These are phyloP conservation scores for Psephotus haematonotus DNA, from an alignment of 2,113 vertebrate genomes.

Conservation along the genomic window DNA sequence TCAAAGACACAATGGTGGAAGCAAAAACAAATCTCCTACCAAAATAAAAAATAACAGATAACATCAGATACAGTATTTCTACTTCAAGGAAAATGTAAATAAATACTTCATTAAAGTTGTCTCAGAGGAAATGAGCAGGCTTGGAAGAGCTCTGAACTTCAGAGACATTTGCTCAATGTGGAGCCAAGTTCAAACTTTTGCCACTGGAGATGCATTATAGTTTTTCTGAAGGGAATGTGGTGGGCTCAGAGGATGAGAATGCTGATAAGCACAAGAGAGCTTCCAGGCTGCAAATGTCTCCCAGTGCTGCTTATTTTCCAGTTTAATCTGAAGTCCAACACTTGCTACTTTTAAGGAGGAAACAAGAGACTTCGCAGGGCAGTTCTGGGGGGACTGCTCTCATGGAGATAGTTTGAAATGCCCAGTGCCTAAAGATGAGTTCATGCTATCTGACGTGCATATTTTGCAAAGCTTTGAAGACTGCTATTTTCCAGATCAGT, in stretches of 20 bases:
- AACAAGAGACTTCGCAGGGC: not conserved
- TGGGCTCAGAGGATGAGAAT: not conserved
- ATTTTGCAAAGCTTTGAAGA: not conserved
- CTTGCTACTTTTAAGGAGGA: not conserved
- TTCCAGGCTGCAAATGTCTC: not conserved
- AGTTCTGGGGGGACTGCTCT: not conserved
- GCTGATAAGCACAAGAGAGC: not conserved
- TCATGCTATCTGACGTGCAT: not conserved
- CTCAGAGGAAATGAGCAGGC: not conserved
- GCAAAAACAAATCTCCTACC: not conserved
- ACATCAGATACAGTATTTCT: not conserved
- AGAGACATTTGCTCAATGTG: not conserved
- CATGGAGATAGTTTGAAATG: not conserved
- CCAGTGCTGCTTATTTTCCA: not conserved
- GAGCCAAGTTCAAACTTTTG: not conserved
- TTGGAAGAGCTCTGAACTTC: not conserved
- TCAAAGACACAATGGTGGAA: slow-evolving; percentile 1
- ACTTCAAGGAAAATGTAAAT: slow-evolving; percentile 10
- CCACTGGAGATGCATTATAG: not conserved
- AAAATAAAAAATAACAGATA: slow-evolving; percentile 35
- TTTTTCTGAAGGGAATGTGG: not conserved
- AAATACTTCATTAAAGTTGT: not conserved
- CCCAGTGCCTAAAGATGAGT: not conserved
- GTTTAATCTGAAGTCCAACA: not conserved
- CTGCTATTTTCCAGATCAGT: not conserved